Evolutionary conservation across 2,888 invertebrate genomes (phyloP).

Genomic region (Danaus chrysippus): DNA sequence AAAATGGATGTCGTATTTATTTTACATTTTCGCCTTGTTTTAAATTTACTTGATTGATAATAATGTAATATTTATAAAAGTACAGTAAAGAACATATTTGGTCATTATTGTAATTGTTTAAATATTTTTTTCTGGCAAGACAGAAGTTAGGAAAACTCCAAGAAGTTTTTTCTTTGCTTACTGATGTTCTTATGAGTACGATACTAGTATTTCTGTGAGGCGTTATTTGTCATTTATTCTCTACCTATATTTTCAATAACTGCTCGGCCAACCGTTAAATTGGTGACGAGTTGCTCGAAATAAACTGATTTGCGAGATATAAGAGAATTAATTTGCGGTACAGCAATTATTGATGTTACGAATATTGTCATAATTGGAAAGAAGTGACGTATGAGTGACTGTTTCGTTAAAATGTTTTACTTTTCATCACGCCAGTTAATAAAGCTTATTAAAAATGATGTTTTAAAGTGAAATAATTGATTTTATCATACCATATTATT

Average conservation of each 20-base stretch:
- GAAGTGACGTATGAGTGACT: slow-evolving; percentile 15
- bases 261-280: slow-evolving; percentile 28
- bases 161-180: no score
- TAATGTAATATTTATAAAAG: not conserved
- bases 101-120: no score
- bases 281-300: slow-evolving; percentile 26
- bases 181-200: no score
- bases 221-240: not conserved
- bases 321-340: slow-evolving; percentile 28
- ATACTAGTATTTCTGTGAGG: not conserved
- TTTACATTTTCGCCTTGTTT: not conserved
- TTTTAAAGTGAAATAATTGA: not conserved
- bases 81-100: no score
- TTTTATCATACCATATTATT: no score
- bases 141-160: no score
- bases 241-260: slow-evolving; percentile 14
- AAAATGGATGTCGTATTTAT: no score
- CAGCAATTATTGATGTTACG: slow-evolving; percentile 25
- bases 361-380: slow-evolving; percentile 20
- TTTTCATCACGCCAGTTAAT: no score
- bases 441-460: not conserved
- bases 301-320: slow-evolving; percentile 31
- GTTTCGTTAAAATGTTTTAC: slow-evolving; percentile 10
- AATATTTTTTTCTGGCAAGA: no score
- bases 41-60: not conserved